Evolutionary conservation across 2,888 invertebrate genomes (phyloP).

Genomic region (Aphodius granarius): DNA sequence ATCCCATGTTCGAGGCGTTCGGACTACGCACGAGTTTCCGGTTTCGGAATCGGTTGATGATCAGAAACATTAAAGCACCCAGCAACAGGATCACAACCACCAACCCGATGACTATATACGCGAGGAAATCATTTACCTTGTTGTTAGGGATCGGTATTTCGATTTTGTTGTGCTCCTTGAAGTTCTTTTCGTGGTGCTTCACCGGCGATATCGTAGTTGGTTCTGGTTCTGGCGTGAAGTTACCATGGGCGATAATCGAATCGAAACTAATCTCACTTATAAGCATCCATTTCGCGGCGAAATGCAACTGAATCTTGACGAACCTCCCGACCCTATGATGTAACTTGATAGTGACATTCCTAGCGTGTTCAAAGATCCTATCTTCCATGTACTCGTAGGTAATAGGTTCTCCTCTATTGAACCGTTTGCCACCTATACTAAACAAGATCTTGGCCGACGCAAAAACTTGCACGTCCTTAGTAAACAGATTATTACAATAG

Average conservation of each 20-base stretch:
- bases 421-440: conserved; percentile 75
- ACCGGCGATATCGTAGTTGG: conserved; percentile 58
- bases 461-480: conserved; percentile 83
- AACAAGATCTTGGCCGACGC: conserved; percentile 76
- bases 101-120: conserved; percentile 76
- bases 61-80: conserved; percentile 71
- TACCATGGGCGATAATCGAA: conserved; percentile 74
- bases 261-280: conserved; percentile 88
- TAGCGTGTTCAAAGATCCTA: conserved; percentile 76
- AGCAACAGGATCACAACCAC: conserved; percentile 73
- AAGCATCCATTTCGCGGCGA: conserved; percentile 85
- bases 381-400: conserved; percentile 74
- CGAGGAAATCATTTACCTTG: conserved; percentile 73
- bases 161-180: conserved; percentile 50
- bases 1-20: conserved; percentile 61
- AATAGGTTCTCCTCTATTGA: conserved; percentile 76
- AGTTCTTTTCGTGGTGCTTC: conserved; percentile 56
- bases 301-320: conserved; percentile 76
- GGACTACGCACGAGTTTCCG: conserved; percentile 75
- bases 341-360: conserved; percentile 80
- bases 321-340: conserved; percentile 80
- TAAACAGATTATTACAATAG: conserved; percentile 83
- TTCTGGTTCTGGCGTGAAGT: conserved; percentile 70
- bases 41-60: conserved; percentile 70
- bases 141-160: conserved; percentile 64